These are phyloP conservation scores for Tetropium fuscum DNA, from an alignment of 2,888 invertebrate genomes.

Conservation along the genomic window DNA sequence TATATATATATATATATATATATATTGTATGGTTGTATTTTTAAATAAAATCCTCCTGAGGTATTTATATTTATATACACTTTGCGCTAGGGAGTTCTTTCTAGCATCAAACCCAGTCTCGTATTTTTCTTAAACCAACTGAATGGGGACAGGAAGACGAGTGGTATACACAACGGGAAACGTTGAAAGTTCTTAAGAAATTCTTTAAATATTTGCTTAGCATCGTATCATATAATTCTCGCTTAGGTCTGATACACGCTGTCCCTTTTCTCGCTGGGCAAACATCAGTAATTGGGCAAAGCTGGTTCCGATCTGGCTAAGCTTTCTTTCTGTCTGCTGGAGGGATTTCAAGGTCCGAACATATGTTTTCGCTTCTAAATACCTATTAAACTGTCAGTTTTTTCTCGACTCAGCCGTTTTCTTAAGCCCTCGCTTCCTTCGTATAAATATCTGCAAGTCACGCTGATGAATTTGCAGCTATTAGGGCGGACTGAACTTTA, in stretches of 20 bases:
- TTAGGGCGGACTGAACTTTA: constrained; percentile 34
- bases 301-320: constrained; percentile 14
- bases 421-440: constrained; percentile 17
- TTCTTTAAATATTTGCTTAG: constrained; percentile 55
- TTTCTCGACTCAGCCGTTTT: constrained; percentile 23
- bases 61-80: no score
- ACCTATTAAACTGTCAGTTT: constrained; percentile 44
- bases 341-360: constrained; percentile 23
- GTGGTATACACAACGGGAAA: constrained; percentile 35
- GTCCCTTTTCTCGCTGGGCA: constrained; percentile 37
- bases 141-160: constrained; percentile 36
- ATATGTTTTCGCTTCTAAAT: constrained; percentile 43
- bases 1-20: no score
- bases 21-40: no score
- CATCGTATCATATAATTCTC: constrained; percentile 53
- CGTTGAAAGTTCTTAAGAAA: constrained; percentile 45
- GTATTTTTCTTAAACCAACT: constrained; percentile 33
- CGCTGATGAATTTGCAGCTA: constrained; percentile 46
- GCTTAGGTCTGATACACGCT: constrained; percentile 40
- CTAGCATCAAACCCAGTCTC: no score
- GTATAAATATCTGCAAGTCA: constrained; percentile 48
- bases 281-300: constrained; percentile 40
- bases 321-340: constrained; percentile 10
- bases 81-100: no score
- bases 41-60: no score